Evolutionary conservation across 1,140 invertebrate genomes (phyloP).

Genomic region (Eriosoma lanigerum): DNA sequence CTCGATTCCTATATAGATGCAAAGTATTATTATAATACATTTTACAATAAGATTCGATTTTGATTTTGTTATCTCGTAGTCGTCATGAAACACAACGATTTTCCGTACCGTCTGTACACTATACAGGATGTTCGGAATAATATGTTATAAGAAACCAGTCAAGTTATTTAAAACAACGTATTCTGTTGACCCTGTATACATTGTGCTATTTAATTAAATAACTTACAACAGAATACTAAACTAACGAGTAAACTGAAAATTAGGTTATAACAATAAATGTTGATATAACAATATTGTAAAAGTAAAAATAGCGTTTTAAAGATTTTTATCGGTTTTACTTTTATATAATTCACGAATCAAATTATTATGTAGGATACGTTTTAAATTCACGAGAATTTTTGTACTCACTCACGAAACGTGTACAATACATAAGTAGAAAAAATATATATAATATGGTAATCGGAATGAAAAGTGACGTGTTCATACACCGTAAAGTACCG

Average conservation of each 20-base stretch:
- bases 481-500: neutral
- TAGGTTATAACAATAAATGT: neutral
- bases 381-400: slow-evolving; percentile 8
- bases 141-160: too few species aligned
- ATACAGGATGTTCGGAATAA: too few species aligned
- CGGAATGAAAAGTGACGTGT: slow-evolving; percentile 9
- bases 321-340: neutral
- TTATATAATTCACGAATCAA: neutral
- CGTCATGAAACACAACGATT: neutral
- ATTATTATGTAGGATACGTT: neutral
- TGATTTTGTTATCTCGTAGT: neutral
- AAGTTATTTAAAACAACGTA: too few species aligned
- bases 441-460: neutral
- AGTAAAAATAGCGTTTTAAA: slow-evolving; percentile 22
- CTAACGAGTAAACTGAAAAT: slow-evolving; percentile 12
- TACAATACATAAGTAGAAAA: slow-evolving; percentile 12
- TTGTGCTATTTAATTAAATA: too few species aligned
- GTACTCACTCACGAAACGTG: neutral
- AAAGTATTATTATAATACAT: neutral
- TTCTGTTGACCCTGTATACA: too few species aligned
- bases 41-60: slow-evolving; percentile 18
- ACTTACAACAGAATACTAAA: neutral
- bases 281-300: neutral
- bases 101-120: too few species aligned
- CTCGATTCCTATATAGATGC: neutral